Evolutionary conservation across 2,113 vertebrate genomes (phyloP).

Genomic region (Clinocottus analis): DNA sequence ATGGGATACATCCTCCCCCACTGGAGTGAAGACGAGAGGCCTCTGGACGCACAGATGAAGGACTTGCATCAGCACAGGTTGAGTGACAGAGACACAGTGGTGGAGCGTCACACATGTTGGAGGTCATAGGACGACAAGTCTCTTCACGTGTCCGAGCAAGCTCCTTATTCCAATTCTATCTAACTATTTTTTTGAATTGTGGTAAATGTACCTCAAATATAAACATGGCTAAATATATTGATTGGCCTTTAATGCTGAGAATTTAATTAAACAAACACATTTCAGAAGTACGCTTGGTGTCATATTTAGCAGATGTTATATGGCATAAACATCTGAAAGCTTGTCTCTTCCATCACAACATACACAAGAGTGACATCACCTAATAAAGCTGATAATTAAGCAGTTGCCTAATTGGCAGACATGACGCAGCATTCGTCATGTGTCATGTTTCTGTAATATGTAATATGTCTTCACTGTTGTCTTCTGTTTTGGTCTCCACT

Average conservation of each 20-base stretch:
- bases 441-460: too few relatives aligned
- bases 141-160: neutral
- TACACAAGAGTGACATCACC: too few relatives aligned
- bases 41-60: conserved; percentile 51
- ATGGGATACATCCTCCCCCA: conserved; percentile 88
- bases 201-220: neutral
- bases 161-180: neutral
- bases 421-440: too few relatives aligned
- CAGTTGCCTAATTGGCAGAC: too few relatives aligned
- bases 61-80: conserved; percentile 73
- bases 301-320: too few relatives aligned
- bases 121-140: neutral
- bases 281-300: too few relatives aligned
- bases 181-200: neutral
- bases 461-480: too few relatives aligned
- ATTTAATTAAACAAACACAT: neutral
- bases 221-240: too few relatives aligned
- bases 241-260: neutral
- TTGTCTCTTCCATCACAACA: too few relatives aligned
- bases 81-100: neutral
- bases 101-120: neutral
- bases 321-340: too few relatives aligned
- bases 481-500: too few relatives aligned
- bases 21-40: conserved; percentile 79
- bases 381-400: too few relatives aligned